Base-by-base conservation (phyloP, 2,797 vertebrate species). In the Pygocentrus nattereri region DNA sequence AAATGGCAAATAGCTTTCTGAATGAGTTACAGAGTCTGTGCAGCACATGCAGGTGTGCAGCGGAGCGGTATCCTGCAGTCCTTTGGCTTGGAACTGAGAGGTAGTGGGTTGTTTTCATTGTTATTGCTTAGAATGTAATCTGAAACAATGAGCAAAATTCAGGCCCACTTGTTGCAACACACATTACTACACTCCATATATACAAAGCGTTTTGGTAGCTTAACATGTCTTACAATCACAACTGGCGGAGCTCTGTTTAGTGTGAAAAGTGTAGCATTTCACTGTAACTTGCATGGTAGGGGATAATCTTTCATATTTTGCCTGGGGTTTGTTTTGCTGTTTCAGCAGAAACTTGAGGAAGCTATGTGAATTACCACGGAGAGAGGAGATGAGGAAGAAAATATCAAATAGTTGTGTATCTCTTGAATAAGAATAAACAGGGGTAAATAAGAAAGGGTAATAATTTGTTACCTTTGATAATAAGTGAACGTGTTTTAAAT, bases 271-370 rank as follows among this genome's bases (percentile, higher is more conserved):
- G 87, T 93, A 92, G 91, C 91, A 89, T 94, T 94, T 94, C 92
- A 93, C 92, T 88, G 88, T 85, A 90, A 93, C 92, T 93, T 85
- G 90, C 92, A 94, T 93, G 91, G 92, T 93, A 92, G 88, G 89
- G 92, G 92, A 94, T 94, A 92, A 94, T 94, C 93, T 94, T 94
- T 94, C 94, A 92, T 92, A 92, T 94, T 94, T 94, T 89, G 93
- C 94, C 94, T 88, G 91, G 91, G 94, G 94, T 95, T 94, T 95
- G 93, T 95, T 95, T 94, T 93, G 92, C 92, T 94, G 93, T 94
- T 94, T 95, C 93, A 94, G 92, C 93, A 94, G 92, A 94, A 94
- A 95, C 90, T 94, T 95, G 92, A 93, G 92, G 89, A 85, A 93
- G 91, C 92, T 90, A 90, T 94, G 93, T 91, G 93, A 94, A 94